Evolutionary conservation across 2,797 vertebrate genomes (phyloP).

Genomic region (Diglossa cyanea): DNA sequence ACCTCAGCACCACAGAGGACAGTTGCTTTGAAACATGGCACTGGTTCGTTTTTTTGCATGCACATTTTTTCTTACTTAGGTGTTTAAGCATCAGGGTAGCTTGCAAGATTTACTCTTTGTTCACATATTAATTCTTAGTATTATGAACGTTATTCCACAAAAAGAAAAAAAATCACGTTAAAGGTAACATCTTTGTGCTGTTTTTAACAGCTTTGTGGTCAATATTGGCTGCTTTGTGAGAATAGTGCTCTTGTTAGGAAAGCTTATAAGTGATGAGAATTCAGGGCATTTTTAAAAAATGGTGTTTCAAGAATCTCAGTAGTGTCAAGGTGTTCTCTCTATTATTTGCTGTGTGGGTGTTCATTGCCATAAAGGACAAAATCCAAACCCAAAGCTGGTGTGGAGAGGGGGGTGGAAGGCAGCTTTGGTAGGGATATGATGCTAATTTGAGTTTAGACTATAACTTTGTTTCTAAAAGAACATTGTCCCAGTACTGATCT

Average conservation of each 20-base stretch:
- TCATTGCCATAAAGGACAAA: neutral
- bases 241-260: neutral
- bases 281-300: neutral
- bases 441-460: neutral
- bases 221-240: neutral
- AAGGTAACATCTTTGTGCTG: neutral
- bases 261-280: neutral
- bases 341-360: neutral
- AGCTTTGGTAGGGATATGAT: neutral
- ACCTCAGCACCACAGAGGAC: slow-evolving; percentile 80
- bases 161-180: neutral
- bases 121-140: slow-evolving; percentile 2
- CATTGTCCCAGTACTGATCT: neutral
- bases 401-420: neutral
- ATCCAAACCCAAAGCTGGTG: neutral
- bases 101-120: neutral
- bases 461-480: neutral
- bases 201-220: neutral
- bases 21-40: slow-evolving; percentile 76
- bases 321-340: neutral
- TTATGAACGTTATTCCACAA: neutral
- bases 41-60: slow-evolving; percentile 62
- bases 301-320: neutral
- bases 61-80: slow-evolving; percentile 17
- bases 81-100: neutral